A percentile compares a stretch with the other conserved stretches of the same genome.
phyloP scores from a whole-genome alignment of 2,113 vertebrate species.

The Dipodomys merriami region DNA sequence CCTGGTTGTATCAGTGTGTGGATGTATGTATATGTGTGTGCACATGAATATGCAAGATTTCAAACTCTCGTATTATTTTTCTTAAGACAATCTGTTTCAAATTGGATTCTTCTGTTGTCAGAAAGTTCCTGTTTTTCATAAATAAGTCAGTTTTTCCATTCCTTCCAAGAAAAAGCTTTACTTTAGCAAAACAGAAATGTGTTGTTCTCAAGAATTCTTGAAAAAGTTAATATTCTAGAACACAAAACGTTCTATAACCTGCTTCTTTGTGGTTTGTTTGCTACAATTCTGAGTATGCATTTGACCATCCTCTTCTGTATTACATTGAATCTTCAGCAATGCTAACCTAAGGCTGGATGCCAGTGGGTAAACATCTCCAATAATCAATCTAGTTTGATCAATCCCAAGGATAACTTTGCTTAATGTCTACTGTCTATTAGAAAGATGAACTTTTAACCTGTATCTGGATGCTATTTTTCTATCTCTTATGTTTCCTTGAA shows the following conservation, averaged over 20 bases:
- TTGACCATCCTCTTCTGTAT: neutral
- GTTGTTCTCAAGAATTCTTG: neutral
- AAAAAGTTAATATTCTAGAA: neutral
- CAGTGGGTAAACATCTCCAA: accelerated
- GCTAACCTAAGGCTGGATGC: accelerated
- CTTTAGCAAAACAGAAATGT: neutral
- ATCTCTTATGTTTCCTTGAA: neutral
- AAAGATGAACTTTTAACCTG: slow-evolving; percentile 37
- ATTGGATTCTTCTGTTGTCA: neutral
- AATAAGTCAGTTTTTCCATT: neutral
- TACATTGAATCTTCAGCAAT: neutral
- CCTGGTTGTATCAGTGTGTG: neutral
- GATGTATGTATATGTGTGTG: neutral
- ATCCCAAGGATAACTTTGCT: slow-evolving; percentile 17
- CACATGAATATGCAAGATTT: neutral
- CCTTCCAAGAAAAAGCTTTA: neutral
- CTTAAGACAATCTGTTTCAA: neutral
- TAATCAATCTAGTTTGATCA: slow-evolving; percentile 1
- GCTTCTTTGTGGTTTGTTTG: neutral
- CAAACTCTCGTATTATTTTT: neutral
- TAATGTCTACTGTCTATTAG: neutral
- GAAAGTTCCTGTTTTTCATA: neutral
- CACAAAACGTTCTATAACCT: neutral
- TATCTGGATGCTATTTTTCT: neutral
- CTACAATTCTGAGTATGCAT: neutral